These are phyloP conservation scores for Crocuta crocuta DNA, from an alignment of 2,113 vertebrate genomes.

Conservation along the genomic window DNA sequence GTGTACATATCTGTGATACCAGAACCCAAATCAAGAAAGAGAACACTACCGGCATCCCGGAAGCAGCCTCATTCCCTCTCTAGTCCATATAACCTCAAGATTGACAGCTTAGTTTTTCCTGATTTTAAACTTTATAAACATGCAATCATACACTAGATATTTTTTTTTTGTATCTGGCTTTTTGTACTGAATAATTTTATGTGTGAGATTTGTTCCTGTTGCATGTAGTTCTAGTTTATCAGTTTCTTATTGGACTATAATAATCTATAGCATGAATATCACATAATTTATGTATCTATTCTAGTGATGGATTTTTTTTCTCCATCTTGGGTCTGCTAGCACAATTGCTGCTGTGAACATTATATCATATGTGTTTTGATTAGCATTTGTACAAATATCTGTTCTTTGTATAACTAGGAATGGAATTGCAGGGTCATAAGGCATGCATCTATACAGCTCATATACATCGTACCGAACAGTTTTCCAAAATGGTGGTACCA, in stretches of 20 bases:
- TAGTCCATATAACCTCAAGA: background rate
- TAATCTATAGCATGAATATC: background rate
- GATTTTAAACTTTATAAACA: background rate
- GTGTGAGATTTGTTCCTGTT: background rate
- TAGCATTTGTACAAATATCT: background rate
- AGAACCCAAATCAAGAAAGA: background rate
- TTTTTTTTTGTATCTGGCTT: background rate
- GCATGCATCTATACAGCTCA: background rate
- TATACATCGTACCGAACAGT: background rate
- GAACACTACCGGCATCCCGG: background rate
- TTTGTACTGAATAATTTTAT: background rate
- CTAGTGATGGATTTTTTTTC: background rate
- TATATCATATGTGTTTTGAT: background rate
- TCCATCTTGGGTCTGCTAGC: background rate
- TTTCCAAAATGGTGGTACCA: background rate
- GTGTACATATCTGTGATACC: background rate
- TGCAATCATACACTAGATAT: background rate
- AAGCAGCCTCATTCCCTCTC: background rate
- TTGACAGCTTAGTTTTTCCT: background rate
- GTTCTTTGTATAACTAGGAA: background rate
- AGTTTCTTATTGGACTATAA: background rate
- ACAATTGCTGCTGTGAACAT: background rate
- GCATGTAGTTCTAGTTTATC: background rate
- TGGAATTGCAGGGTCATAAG: background rate
- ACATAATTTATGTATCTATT: background rate